These are phyloP conservation scores for Trilocha varians DNA, from an alignment of 2,888 invertebrate species.

Conservation along the genomic window DNA sequence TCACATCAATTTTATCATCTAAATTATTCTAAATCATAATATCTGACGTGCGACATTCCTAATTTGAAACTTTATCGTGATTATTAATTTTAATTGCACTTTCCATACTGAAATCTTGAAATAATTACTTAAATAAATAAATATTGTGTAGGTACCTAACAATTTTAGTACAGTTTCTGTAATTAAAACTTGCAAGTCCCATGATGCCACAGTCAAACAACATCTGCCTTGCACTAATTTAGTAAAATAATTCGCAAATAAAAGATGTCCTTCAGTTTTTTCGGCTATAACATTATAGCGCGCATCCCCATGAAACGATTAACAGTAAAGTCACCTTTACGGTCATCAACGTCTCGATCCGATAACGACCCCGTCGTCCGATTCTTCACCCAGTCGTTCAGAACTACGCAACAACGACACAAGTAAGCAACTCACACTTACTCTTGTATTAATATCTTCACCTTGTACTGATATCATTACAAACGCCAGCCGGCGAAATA, in stretches of 20 bases:
- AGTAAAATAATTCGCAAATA: not conserved
- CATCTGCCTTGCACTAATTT: not conserved
- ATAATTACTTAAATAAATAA: too few species aligned
- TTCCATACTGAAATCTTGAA: too few species aligned
- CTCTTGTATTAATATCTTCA: slow-evolving; percentile 3
- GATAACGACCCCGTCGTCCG: slow-evolving; percentile 30
- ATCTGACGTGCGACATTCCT: too few species aligned
- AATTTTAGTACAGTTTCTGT: too few species aligned
- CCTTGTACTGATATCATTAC: not conserved
- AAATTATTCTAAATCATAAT: too few species aligned
- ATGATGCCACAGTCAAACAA: too few species aligned
- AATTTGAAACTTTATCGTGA: too few species aligned
- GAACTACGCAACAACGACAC: slow-evolving; percentile 11
- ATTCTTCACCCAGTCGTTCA: slow-evolving; percentile 23
- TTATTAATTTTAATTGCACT: too few species aligned
- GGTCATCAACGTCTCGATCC: slow-evolving; percentile 22
- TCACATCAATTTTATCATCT: too few species aligned
- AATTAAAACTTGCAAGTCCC: too few species aligned
- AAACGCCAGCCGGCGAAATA: not conserved
- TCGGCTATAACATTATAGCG: slow-evolving; percentile 3
- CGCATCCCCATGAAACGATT: not conserved
- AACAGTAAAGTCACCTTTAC: slow-evolving; percentile 37
- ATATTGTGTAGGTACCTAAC: too few species aligned
- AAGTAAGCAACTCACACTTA: not conserved
- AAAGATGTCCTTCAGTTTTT: not conserved